These are phyloP conservation scores for Indicator maculatus DNA, from an alignment of 2,113 vertebrate species.

Conservation along the genomic window DNA sequence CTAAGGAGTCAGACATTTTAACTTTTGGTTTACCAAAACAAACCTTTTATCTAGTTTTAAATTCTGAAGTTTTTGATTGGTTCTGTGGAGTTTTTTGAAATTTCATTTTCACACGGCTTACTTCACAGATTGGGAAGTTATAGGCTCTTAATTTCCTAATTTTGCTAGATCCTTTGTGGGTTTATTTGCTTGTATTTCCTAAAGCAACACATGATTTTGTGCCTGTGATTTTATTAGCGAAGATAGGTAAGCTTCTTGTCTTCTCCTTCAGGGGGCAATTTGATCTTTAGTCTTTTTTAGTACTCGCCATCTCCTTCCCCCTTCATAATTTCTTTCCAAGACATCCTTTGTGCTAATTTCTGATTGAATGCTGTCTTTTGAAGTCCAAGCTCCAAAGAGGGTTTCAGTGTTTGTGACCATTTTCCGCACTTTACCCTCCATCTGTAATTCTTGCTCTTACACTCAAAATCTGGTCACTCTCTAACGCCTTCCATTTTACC, in stretches of 20 bases:
- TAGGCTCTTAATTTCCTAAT: not conserved
- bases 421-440: not conserved
- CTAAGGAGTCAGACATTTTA: not conserved
- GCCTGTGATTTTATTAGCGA: not conserved
- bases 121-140: not conserved
- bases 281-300: not conserved
- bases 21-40: not conserved
- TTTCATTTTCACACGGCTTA: not conserved
- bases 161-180: not conserved
- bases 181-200: not conserved
- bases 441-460: not conserved
- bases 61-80: not conserved
- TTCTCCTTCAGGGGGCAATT: not conserved
- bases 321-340: not conserved
- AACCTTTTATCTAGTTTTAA: not conserved
- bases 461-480: not conserved
- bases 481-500: not conserved
- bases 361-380: not conserved
- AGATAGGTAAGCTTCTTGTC: not conserved
- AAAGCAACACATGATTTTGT: not conserved
- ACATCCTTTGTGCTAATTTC: not conserved
- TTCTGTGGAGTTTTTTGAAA: not conserved
- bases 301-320: not conserved
- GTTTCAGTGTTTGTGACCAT: not conserved
- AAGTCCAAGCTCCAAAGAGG: not conserved